Evolutionary conservation across 2,888 invertebrate species (phyloP), one percentile per base, ranked within the genome.

Genomic region (Limnephilus marmoratus): DNA sequence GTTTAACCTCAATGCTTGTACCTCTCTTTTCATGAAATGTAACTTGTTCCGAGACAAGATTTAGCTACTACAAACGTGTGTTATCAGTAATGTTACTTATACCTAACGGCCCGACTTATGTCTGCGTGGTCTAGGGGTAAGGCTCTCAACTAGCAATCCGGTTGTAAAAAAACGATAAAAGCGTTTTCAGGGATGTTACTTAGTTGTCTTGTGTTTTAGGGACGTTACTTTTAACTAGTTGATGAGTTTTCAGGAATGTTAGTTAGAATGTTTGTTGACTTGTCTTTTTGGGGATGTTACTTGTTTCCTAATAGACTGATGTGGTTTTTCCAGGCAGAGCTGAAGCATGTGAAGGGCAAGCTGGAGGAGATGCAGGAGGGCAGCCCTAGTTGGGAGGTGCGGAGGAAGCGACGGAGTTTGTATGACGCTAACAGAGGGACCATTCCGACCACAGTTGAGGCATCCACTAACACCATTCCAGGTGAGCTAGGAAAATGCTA

Each of bases 361-460:
- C 29, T 93, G 29, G 68, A 91, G 1, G 81, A 80, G 41, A 85
- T 81, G 11, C 93, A 90, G 80, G 90, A 89, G 81, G 87, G 90
- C 45, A 92, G 90, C 41, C 93, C 92, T 1, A 87, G 90, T n/a
- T 83, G 82, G 85, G 93, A 95, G 0, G 94, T 94, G 5, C 95
- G 96, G 24, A 95, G 95, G 94, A 95, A 95, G 93, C 95, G 96
- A 0, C 96, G 95, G 85, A 95, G 94, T 18, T 49, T 94, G 18
- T 95, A 96, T 94, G 96, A 96, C 94, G 94, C 94, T 93, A 95
- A 95, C 94, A 94, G 95, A 1, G 87, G 94, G 29, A 92, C 94
- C 3, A 53, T 92, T 0, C 37, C 90, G 18, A 85, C 85, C 5
- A 94, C 81, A 24, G 91, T 91, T 2, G 95, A 95, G 92, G 95